These are phyloP conservation scores for Kradibia gibbosae DNA, from an alignment of 1,140 invertebrate genomes.

Conservation along the genomic window DNA sequence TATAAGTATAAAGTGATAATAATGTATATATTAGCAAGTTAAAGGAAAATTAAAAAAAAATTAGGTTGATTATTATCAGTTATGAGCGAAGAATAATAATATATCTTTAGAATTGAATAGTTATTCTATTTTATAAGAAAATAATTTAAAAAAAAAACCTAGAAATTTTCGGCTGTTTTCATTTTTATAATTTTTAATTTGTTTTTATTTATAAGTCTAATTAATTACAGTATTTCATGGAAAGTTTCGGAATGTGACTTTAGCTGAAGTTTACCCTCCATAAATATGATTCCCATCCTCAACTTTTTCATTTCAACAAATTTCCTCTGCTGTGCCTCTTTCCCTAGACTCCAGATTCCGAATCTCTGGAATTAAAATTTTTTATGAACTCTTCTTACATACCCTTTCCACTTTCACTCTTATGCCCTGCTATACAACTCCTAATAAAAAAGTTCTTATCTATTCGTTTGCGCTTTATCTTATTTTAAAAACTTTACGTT, in stretches of 20 bases:
- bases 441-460: conserved; percentile 43
- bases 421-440: background rate
- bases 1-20: too few relatives aligned
- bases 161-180: too few relatives aligned
- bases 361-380: conserved; percentile 37
- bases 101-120: too few relatives aligned
- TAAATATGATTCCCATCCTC: background rate
- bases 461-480: conserved; percentile 45
- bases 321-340: background rate
- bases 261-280: background rate
- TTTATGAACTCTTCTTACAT: conserved; percentile 35
- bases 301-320: conserved; percentile 20
- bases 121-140: too few relatives aligned
- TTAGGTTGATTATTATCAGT: too few relatives aligned
- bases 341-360: background rate
- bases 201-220: background rate
- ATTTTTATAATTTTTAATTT: too few relatives aligned
- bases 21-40: too few relatives aligned
- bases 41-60: too few relatives aligned
- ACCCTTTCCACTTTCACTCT: background rate
- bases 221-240: background rate
- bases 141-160: too few relatives aligned
- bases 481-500: conserved; percentile 50
- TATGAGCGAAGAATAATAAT: too few relatives aligned
- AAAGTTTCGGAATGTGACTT: background rate